Base-by-base conservation (phyloP, 2,888 invertebrate genomes). In the Polyommatus icarus region DNA sequence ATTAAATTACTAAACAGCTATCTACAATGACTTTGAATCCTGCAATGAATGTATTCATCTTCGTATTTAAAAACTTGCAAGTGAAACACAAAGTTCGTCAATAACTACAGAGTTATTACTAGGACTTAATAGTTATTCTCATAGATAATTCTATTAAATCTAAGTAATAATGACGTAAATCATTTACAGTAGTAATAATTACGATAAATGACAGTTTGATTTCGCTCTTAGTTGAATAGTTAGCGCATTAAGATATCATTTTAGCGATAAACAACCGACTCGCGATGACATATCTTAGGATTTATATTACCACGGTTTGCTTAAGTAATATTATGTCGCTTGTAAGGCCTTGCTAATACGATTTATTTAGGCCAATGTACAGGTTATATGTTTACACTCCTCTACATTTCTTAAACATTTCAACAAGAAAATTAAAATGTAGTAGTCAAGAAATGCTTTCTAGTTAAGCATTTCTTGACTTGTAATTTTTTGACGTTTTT, bases 191-290 rank as follows among this genome's bases (percentile, higher is more conserved):
- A 32, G 29, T 67, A 67, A 67, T 67, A 32, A 32, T 67, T 18
- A 67, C 67, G 5, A 67, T 24, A 61, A 61, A 24, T 67, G 32
- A 67, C 29, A 32, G 67, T 67, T 67, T 67, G 67, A 67, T 67
- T 67, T 67, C 15, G 67, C 67, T 29, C 1, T 1, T 67, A 67
- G 67, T 67, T 67, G 18, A 29, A 67, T 15, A 67, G 61, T 24
- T 15, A 61, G 61, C 67, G 67, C 67, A 67, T 67, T 67, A 29
- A 67, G 67, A 67, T 32, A 67, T 67, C 67, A 32, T 67, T 32
- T 29, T 15, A 67, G 67, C 67, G 67, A 67, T 67, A 29, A 67
- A 67, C 29, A 24, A 4, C 10, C 61, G 12, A 61, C 24, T 29
- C 18, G 67, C 29, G 67, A 29, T 67, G 67, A 67, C 67, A 67